Percentiles rank a stretch among this genome's conserved stretches.
Conservation (phyloP, 2,797 vertebrate genomes). For the Echeneis naucrates region DNA sequence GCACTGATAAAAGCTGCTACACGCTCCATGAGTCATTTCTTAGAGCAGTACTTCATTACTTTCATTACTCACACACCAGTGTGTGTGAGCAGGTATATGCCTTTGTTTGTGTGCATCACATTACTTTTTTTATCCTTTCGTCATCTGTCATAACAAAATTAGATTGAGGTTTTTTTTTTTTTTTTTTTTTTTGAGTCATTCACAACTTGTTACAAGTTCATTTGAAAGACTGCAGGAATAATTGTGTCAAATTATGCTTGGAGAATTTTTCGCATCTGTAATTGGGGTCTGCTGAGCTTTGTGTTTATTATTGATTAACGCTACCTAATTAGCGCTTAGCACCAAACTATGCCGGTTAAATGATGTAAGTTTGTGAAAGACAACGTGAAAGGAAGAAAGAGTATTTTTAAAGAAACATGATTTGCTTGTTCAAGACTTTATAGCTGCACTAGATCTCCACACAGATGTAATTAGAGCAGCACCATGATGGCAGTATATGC, state of each 20-base stretch:
- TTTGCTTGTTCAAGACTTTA: slow-evolving; percentile 48
- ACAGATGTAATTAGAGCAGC: slow-evolving; percentile 37
- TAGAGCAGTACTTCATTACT: too few relatives aligned
- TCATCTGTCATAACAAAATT: background rate
- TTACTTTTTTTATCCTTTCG: background rate
- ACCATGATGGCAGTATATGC: background rate
- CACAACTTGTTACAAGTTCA: slow-evolving; percentile 24
- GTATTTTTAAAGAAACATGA: slow-evolving; percentile 59
- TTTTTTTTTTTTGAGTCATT: slow-evolving; percentile 25
- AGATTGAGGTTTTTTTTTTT: too few relatives aligned
- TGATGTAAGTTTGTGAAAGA: slow-evolving; percentile 75
- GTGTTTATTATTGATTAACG: slow-evolving; percentile 72
- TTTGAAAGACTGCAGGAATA: slow-evolving; percentile 31
- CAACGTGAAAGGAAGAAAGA: slow-evolving; percentile 48
- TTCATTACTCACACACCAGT: background rate
- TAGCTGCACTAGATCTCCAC: slow-evolving; percentile 24
- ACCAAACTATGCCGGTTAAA: slow-evolving; percentile 55
- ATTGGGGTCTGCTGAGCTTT: slow-evolving; percentile 32
- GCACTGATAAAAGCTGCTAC: background rate
- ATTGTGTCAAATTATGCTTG: slow-evolving; percentile 47
- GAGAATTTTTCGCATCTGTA: slow-evolving; percentile 48
- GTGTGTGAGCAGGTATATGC: background rate
- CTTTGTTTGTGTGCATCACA: background rate
- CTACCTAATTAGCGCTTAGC: slow-evolving; percentile 66
- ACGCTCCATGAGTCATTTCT: background rate